These are phyloP conservation scores for Chrysolina oricalcia DNA, from an alignment of 2,888 invertebrate species.

Conservation along the genomic window DNA sequence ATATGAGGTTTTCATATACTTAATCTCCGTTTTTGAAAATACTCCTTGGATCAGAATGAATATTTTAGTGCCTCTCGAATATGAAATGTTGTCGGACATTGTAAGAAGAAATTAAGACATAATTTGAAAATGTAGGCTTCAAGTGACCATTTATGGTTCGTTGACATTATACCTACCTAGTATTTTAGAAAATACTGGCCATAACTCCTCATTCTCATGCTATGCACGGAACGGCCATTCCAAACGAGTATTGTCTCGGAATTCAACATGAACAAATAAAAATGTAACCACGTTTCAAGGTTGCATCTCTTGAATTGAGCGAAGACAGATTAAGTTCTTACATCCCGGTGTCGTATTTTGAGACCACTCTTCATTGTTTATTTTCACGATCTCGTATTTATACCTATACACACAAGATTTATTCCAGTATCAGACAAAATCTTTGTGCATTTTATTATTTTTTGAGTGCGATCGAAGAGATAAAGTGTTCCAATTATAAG, in stretches of 20 bases:
- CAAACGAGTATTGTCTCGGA: slow-evolving; percentile 20
- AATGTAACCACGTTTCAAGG: slow-evolving; percentile 11
- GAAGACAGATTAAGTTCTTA: slow-evolving; percentile 8
- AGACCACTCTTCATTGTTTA: slow-evolving; percentile 15
- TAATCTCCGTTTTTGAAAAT: no score
- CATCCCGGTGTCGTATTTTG: slow-evolving; percentile 18
- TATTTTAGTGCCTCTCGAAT: no score
- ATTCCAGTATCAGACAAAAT: slow-evolving; percentile 4
- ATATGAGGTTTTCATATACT: no score
- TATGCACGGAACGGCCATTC: slow-evolving; percentile 5
- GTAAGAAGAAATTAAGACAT: no score
- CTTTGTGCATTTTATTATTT: slow-evolving; percentile 17
- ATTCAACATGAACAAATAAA: background rate
- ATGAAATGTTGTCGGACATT: no score
- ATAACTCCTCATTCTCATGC: background rate
- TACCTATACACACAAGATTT: background rate
- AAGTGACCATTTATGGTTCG: background rate
- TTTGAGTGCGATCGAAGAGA: background rate
- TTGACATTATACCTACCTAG: background rate
- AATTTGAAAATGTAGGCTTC: no score
- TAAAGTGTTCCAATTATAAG: slow-evolving; percentile 22
- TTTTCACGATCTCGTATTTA: slow-evolving; percentile 11
- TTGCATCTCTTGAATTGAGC: slow-evolving; percentile 14
- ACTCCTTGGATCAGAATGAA: no score
- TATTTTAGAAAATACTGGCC: background rate